Evolutionary conservation across 2,888 invertebrate genomes (phyloP), one percentile per base, ranked within the genome.

Genomic region (Acanthoscelides obtectus): DNA sequence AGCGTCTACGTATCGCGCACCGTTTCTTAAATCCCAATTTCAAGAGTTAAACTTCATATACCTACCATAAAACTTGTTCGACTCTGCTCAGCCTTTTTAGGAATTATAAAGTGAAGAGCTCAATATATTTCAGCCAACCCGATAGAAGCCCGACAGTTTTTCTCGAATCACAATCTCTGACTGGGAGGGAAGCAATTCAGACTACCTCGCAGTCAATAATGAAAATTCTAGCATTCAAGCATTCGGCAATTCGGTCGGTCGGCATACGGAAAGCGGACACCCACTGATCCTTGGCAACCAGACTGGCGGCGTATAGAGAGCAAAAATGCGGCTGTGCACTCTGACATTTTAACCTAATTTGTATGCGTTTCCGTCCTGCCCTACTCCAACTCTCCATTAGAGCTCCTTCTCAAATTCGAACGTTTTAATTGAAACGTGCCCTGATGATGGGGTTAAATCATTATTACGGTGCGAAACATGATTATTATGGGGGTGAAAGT

Each of bases 211-310:
- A 5, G 8, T 3, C 25, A 25, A 25, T 25, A 12, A 45, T 45
- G 45, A 17, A 45, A 45, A 45, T 45, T 25, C 6, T 6, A 25
- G 25, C 25, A 25, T 3, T 25, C 25, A 25, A 45, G 45, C 45
- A 45, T 45, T 64, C 66, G 69, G 65, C 27, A 66, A 25, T 64
- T 68, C 17, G 65, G 22, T 68, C 17, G 65, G 22, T 8, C 22
- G 69, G 63, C 66, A 25, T 21, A 66, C 69, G 69, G 63, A 20
- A 2, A 12, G 69, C 69, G 69, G 63, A 20, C 8, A 12, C 67
- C 65, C 64, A 68, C 68, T 64, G 65, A 27, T 21, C 66, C 66
- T 70, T 66, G 66, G 66, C 21, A 27, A 21, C 20, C 66, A 17
- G 25, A 70, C 66, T 20, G 45, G 45, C 27, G 22, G 21, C 21